Evolutionary conservation across 2,888 invertebrate genomes (phyloP).

Genomic region (Azorinus chamasolen): DNA sequence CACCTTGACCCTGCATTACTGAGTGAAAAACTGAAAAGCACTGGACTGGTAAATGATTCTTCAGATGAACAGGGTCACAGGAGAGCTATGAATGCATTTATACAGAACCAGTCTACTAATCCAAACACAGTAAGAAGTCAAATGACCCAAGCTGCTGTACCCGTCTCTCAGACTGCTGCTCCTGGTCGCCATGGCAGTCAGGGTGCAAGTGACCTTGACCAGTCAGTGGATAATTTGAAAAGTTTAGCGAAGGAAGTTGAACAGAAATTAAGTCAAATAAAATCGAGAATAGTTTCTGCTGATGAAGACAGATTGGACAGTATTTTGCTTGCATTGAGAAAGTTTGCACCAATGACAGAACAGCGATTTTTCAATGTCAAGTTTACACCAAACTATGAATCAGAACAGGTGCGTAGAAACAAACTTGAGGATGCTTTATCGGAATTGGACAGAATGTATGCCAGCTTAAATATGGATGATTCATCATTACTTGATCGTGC

Average conservation of each 20-base stretch:
- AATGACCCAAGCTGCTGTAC: background rate
- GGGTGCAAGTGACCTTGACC: slow-evolving; percentile 60
- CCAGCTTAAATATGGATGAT: slow-evolving; percentile 76
- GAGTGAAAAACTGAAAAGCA: slow-evolving; percentile 77
- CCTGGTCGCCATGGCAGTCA: background rate
- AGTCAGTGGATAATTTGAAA: slow-evolving; percentile 78
- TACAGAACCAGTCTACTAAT: too few relatives aligned
- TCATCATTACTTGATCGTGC: slow-evolving; percentile 67
- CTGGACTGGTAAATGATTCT: slow-evolving; percentile 75
- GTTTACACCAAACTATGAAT: slow-evolving; percentile 69
- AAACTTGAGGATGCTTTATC: slow-evolving; percentile 81
- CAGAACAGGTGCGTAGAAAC: slow-evolving; percentile 70
- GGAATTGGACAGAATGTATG: slow-evolving; percentile 83
- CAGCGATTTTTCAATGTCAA: slow-evolving; percentile 68
- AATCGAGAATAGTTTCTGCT: slow-evolving; percentile 75
- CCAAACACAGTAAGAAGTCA: background rate
- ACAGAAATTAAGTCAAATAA: slow-evolving; percentile 75
- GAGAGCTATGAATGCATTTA: too few relatives aligned
- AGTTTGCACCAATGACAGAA: slow-evolving; percentile 75
- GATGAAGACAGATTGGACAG: slow-evolving; percentile 79
- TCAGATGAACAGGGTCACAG: slow-evolving; percentile 33
- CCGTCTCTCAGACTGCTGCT: background rate
- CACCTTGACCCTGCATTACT: slow-evolving; percentile 79
- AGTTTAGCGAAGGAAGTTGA: slow-evolving; percentile 80
- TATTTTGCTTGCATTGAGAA: slow-evolving; percentile 76